A percentile compares a stretch with the other conserved stretches of the same genome.
phyloP scores from a whole-genome alignment of 2,888 invertebrate species.

The Eilema caniola region DNA sequence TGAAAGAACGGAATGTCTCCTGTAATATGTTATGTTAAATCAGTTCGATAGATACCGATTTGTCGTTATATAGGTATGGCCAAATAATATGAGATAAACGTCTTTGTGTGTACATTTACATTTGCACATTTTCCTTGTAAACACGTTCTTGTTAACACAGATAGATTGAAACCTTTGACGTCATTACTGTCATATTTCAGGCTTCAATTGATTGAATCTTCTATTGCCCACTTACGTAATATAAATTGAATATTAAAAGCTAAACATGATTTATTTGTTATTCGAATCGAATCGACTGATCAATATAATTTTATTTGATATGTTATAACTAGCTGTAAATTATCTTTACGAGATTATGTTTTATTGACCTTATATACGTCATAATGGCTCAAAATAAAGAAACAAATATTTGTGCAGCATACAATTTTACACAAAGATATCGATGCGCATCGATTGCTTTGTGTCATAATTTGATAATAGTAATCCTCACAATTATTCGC shows the following conservation, averaged over 20 bases:
- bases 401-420: neutral
- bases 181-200: neutral
- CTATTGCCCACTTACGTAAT: neutral
- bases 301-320: neutral
- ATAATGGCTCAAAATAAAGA: neutral
- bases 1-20: neutral
- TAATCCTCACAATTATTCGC: too few relatives aligned
- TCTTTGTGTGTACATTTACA: neutral
- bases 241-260: neutral
- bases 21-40: neutral
- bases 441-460: neutral
- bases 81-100: neutral
- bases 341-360: neutral
- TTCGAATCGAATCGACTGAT: neutral
- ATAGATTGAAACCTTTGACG: neutral
- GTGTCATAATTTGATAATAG: neutral
- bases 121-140: neutral
- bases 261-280: neutral
- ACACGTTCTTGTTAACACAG: neutral
- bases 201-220: constrained; percentile 8
- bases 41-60: neutral
- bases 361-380: neutral
- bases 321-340: neutral
- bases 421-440: neutral
- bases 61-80: neutral